Conservation (phyloP, 53 echinoderm and acorn worm genomes). For the Hippasteria phrygiana region DNA sequence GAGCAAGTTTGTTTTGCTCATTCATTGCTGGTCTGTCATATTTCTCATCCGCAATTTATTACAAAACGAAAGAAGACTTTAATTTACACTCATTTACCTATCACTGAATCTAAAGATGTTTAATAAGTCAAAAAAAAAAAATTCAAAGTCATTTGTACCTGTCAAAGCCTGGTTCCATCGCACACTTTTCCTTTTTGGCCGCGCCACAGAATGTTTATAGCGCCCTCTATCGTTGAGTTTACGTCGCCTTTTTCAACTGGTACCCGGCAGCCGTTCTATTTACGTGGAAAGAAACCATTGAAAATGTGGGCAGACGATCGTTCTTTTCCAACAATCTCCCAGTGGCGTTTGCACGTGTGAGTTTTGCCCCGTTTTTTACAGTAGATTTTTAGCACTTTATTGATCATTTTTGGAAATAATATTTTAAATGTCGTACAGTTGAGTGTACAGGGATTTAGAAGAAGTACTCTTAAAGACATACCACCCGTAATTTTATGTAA, state of each 20-base stretch:
- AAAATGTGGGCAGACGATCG: background rate
- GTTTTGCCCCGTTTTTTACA: background rate
- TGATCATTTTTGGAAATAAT: background rate
- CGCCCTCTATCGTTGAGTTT: slow-evolving; percentile 32
- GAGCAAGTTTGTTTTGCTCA: no score
- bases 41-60: no score
- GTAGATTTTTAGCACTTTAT: background rate
- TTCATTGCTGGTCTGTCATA: no score
- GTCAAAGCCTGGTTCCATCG: no score
- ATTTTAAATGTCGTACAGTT: background rate
- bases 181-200: no score
- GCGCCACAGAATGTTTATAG: background rate
- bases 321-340: slow-evolving; percentile 70
- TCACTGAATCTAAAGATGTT: no score
- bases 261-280: slow-evolving; percentile 1
- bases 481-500: background rate
- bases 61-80: no score
- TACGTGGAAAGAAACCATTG: background rate
- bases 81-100: no score
- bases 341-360: slow-evolving; percentile 69
- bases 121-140: no score
- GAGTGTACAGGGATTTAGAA: background rate
- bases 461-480: background rate
- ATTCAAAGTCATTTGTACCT: no score
- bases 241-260: background rate